These are phyloP conservation scores for Otolemur garnettii DNA, from an alignment of 2,113 vertebrate species.

Conservation along the genomic window DNA sequence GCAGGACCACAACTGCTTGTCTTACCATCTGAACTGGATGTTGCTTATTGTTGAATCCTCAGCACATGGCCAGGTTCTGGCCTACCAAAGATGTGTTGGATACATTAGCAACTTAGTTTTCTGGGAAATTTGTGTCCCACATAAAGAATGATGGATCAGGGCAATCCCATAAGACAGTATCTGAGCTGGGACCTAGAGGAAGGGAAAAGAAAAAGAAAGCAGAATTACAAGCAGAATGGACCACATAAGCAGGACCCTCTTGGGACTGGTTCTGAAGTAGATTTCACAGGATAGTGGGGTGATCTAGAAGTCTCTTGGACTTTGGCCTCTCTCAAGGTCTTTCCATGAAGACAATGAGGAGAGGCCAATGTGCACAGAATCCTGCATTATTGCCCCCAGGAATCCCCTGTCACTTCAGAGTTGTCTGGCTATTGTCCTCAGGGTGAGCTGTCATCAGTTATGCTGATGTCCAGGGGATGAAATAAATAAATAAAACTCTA, in stretches of 20 bases:
- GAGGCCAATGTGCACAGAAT: not conserved
- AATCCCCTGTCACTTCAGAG: not conserved
- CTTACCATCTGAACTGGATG: not conserved
- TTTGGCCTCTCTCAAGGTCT: not conserved
- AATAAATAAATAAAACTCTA: conserved; percentile 83
- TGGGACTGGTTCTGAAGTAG: not conserved
- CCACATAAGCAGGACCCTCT: not conserved
- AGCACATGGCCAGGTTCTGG: not conserved
- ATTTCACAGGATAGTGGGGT: not conserved
- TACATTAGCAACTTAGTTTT: not conserved
- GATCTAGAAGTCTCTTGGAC: not conserved
- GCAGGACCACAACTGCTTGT: not conserved
- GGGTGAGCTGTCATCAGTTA: accelerated
- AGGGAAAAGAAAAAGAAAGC: not conserved
- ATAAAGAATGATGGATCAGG: not conserved
- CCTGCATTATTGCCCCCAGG: not conserved
- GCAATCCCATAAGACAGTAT: not conserved
- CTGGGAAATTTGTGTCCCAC: not conserved
- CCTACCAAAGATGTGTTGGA: not conserved
- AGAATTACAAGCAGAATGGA: not conserved
- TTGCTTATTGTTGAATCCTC: not conserved
- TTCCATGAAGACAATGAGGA: not conserved
- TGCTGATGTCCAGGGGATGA: conserved; percentile 15
- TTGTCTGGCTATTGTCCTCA: not conserved
- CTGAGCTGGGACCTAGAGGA: not conserved